Base-by-base conservation (phyloP, 2,113 vertebrate species). In the Callospermophilus lateralis region DNA sequence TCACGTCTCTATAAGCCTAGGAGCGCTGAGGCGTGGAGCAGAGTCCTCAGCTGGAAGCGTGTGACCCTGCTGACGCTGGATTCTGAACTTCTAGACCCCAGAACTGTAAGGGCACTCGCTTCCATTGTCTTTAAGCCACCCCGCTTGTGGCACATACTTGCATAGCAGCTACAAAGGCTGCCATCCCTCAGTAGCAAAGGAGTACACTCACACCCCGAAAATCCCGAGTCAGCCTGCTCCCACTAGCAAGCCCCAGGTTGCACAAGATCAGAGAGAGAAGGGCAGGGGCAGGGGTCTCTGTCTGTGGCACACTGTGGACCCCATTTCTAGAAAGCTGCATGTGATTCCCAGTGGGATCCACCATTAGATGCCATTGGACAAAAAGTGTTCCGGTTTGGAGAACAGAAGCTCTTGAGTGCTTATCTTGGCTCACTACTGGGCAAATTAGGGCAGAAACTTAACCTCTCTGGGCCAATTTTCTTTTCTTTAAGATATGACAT, bases 1-100 rank as follows among this genome's bases (percentile, higher is more conserved):
- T 63, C 61, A 11, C 4, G 24, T 10, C 24, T 26, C 24, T 63
- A 4, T 63, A 11, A 0, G 4, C 48, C 19, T 0, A 42, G 63
- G 37, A 30, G 1, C 0, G 2, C 88, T 10, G 30, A 74, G 19
- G 76, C 26, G 2, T 0, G 30, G 6, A 51, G 0, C 1, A 1
- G 3, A 4, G 12, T n/a, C 48, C 42, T 17, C 4, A 26, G 19
- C 19, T n/a, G 8, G 79, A 20, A 24, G 89, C 72, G 51, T 1
- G 53, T 3, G 8, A 3, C n/a, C n/a, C 13, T 4, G 45, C 11
- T 6, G n/a, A 63, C n/a, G 9, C 32, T 30, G 1, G 13, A 17
- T 10, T 48, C 30, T 37, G 89, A 80, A 30, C 30, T 19, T 74
- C 30, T 9, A 65, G 65, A 17, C 48, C 15, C n/a, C 39, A 34